phyloP scores from a whole-genome alignment of 2,113 vertebrate species.

The Myotis brandtii region DNA sequence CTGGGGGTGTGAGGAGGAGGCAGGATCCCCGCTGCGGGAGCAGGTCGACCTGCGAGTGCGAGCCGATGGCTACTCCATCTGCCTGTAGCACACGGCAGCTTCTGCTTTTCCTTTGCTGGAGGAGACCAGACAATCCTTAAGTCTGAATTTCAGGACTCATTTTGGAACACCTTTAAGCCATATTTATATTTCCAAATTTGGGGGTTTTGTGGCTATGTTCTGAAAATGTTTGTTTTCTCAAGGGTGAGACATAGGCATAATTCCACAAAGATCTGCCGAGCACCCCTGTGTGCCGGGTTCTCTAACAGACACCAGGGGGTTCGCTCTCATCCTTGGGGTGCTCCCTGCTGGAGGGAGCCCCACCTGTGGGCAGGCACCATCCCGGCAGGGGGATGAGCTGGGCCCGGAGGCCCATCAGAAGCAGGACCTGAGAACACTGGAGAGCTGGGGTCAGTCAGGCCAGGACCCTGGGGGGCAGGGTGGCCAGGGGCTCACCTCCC shows the following conservation, averaged over 20 bases:
- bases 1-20: too few relatives aligned
- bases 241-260: not conserved
- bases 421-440: not conserved
- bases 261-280: not conserved
- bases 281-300: not conserved
- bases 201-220: not conserved
- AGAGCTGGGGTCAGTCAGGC: not conserved
- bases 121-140: not conserved
- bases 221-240: conserved; percentile 36
- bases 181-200: not conserved
- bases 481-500: not conserved
- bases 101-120: not conserved
- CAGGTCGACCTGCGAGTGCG: not conserved
- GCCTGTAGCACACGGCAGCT: not conserved
- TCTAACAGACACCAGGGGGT: not conserved
- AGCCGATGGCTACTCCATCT: not conserved
- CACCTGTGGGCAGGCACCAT: not conserved
- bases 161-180: not conserved
- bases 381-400: not conserved
- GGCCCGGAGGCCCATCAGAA: not conserved
- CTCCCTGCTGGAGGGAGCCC: not conserved
- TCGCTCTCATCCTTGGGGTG: not conserved
- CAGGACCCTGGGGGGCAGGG: not conserved
- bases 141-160: not conserved
- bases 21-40: rapidly evolving